phyloP scores from a whole-genome alignment of 2,888 invertebrate species.

The Melangyna quadrimaculata region DNA sequence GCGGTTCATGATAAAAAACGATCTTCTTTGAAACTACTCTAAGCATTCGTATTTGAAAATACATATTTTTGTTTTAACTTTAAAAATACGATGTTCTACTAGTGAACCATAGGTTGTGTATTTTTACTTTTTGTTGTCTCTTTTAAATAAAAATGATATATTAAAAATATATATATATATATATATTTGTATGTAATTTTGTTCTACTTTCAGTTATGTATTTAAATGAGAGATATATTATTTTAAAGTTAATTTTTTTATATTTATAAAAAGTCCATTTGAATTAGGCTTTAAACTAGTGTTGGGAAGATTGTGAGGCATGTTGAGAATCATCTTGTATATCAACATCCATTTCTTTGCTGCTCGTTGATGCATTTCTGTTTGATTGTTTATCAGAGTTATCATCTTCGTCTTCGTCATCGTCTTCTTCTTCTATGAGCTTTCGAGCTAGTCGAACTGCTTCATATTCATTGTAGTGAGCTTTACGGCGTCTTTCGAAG shows the following conservation, averaged over 20 bases:
- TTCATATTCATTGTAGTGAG: slow-evolving; percentile 98
- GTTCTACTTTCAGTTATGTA: slow-evolving; percentile 36
- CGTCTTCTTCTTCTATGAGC: slow-evolving; percentile 93
- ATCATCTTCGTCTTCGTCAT: slow-evolving; percentile 86
- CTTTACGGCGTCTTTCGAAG: slow-evolving; percentile 96
- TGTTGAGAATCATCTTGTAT: slow-evolving; percentile 72
- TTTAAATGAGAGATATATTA: slow-evolving; percentile 55
- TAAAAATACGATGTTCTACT: background rate
- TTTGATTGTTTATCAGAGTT: slow-evolving; percentile 57
- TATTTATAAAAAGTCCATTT: slow-evolving; percentile 47
- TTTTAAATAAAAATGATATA: slow-evolving; percentile 32
- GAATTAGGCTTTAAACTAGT: slow-evolving; percentile 54
- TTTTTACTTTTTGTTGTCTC: background rate
- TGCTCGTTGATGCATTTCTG: slow-evolving; percentile 68
- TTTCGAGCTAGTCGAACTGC: slow-evolving; percentile 95
- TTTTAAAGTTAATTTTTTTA: slow-evolving; percentile 4
- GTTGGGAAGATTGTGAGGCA: slow-evolving; percentile 71
- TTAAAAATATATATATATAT: slow-evolving; percentile 31
- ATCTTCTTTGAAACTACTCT: slow-evolving; percentile 13
- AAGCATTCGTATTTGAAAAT: background rate
- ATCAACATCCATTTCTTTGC: slow-evolving; percentile 73
- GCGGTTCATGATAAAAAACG: slow-evolving; percentile 27
- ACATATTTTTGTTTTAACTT: background rate
- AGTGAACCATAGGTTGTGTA: slow-evolving; percentile 23
- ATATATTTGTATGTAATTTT: slow-evolving; percentile 13